Evolutionary conservation across 2,113 vertebrate species (phyloP), one percentile per base, ranked within the genome.

Genomic region (Microtus oregoni): DNA sequence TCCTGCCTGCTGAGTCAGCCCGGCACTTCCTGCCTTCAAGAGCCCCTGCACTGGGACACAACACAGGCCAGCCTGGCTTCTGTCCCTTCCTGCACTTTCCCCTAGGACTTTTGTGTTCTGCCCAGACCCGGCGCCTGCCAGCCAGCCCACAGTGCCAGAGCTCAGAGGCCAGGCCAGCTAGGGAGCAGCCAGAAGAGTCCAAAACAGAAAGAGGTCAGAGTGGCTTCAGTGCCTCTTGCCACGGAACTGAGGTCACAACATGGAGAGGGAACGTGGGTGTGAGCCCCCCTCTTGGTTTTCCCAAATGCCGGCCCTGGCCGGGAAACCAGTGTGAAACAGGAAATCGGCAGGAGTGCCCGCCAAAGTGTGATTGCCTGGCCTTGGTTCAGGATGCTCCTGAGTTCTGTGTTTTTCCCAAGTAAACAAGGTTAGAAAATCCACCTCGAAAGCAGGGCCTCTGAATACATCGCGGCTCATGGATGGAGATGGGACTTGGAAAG

Each of bases 21-120:
- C 32, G 92, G 93, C 90, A 77, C 50, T 96, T 97, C 96, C 97
- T 97, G 96, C 92, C 88, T 91, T 81, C 90, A 15, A 58, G 92
- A 86, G 30, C 92, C n/a, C 90, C 61, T 35, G 20, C 22, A 17
- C 93, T 81, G 41, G 44, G 85, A 94, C 75, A 82, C 83, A 15
- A 4, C 2, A 85, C 89, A 28, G 89, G 14, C 76, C 77, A 70
- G 94, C 65, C 78, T 87, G 47, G 52, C 58, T 94, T 92, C 93
- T 47, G 97, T 94, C 94, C 91, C 92, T 90, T 97, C 97, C 97
- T 97, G 96, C 79, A 61, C 95, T 97, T 93, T 96, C 97, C 97
- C 97, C n/a, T 32, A 94, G 94, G 95, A 92, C 38, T 77, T 63
- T 86, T 94, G 93, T 95, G 94, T 83, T 70, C 92, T 87, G 90